A percentile compares a stretch with the other conserved stretches of the same genome.
Conservation (phyloP, 2,797 vertebrate species). For the Sebastes vulpes region DNA sequence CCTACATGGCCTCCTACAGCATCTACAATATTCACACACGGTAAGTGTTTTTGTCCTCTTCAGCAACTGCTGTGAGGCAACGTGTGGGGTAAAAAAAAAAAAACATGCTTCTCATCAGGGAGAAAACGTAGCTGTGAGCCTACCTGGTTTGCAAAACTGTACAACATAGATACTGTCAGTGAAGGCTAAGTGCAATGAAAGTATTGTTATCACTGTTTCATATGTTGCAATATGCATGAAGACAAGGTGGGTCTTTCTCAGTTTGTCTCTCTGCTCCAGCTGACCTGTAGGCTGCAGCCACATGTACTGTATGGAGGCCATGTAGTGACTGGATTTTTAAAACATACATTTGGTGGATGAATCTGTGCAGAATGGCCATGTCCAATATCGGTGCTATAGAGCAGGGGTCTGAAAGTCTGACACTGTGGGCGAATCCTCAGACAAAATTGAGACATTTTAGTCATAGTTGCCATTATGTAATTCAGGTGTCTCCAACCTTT, state of each 20-base stretch:
- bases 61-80: neutral
- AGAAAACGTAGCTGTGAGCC: neutral
- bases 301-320: neutral
- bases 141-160: neutral
- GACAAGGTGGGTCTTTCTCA: neutral
- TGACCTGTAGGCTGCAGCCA: neutral
- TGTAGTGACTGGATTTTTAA: neutral
- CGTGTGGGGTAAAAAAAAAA: neutral
- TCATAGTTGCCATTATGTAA: neutral
- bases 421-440: neutral
- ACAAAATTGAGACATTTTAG: neutral
- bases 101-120: neutral
- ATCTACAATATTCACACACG: slow-evolving; percentile 88
- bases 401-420: neutral
- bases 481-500: neutral
- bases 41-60: slow-evolving; percentile 56
- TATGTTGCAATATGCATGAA: neutral
- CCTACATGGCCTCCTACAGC: slow-evolving; percentile 87
- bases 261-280: neutral
- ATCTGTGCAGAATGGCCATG: neutral
- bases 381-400: neutral
- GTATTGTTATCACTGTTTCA: neutral
- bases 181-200: neutral
- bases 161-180: neutral
- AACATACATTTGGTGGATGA: neutral